A percentile compares a stretch with the other conserved stretches of the same genome.
phyloP scores from a whole-genome alignment of 1,140 invertebrate species.

The Drosophila baimaii region DNA sequence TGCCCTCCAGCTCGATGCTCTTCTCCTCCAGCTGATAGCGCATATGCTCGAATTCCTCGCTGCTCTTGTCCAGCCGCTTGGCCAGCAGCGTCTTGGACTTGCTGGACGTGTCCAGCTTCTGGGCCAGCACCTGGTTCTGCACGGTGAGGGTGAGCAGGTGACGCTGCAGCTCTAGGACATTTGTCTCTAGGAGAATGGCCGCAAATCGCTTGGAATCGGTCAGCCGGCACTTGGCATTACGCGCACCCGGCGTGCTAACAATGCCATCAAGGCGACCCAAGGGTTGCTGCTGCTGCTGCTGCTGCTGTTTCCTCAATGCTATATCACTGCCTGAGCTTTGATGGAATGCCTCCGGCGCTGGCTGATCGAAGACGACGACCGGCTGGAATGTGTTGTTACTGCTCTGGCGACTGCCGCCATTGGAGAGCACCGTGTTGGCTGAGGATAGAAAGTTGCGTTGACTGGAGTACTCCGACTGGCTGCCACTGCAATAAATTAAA shows the following conservation, averaged over 20 bases:
- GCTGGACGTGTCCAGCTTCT: constrained; percentile 88
- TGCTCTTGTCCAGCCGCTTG: constrained; percentile 89
- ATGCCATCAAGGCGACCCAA: constrained; percentile 85
- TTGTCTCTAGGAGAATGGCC: constrained; percentile 92
- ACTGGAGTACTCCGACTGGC: constrained; percentile 81
- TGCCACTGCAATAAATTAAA: constrained; percentile 43
- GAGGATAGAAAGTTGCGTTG: constrained; percentile 82
- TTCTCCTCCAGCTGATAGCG: constrained; percentile 93
- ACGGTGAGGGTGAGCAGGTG: constrained; percentile 92
- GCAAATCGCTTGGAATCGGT: constrained; percentile 90
- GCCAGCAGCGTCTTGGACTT: constrained; percentile 87
- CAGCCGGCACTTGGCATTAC: constrained; percentile 85
- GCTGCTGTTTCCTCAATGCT: constrained; percentile 41
- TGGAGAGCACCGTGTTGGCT: constrained; percentile 80
- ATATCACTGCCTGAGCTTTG: constrained; percentile 83
- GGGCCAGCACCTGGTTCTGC: constrained; percentile 92
- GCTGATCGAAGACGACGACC: constrained; percentile 73
- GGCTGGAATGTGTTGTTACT: constrained; percentile 79
- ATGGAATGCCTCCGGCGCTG: constrained; percentile 77
- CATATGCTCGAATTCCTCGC: constrained; percentile 92
- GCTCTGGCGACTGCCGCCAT: constrained; percentile 69
- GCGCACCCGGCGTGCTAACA: constrained; percentile 85
- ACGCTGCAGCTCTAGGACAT: constrained; percentile 92
- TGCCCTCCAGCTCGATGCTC: constrained; percentile 92
- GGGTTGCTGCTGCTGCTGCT: constrained; percentile 50